Conservation (phyloP, 1,140 invertebrate genomes). For the Orchesella cincta region DNA sequence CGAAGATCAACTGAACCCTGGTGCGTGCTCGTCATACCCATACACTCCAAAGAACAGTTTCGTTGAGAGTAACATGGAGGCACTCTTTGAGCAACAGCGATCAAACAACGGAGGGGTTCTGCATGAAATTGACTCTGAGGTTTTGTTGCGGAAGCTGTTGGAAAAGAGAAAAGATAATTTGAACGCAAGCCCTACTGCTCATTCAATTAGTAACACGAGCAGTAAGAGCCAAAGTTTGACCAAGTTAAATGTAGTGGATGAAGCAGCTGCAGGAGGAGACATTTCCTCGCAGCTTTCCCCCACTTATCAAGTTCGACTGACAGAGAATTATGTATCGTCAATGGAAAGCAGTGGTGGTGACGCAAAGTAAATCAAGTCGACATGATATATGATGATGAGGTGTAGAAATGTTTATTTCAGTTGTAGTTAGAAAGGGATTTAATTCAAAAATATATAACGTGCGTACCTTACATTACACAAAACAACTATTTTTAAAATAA, state of each 20-base stretch:
- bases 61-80: conserved; percentile 53
- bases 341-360: too few relatives aligned
- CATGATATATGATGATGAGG: too few relatives aligned
- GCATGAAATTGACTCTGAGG: conserved; percentile 49
- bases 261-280: background rate
- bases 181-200: conserved; percentile 1
- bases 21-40: conserved; percentile 49
- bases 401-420: too few relatives aligned
- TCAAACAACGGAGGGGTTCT: conserved; percentile 33
- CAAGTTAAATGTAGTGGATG: conserved; percentile 42
- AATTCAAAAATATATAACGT: too few relatives aligned
- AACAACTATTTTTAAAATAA: background rate
- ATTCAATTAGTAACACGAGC: conserved; percentile 35
- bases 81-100: conserved; percentile 47
- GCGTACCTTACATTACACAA: background rate
- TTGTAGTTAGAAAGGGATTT: too few relatives aligned
- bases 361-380: conserved; percentile 12
- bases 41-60: conserved; percentile 55
- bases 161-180: conserved; percentile 36
- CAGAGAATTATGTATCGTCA: too few relatives aligned
- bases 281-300: background rate
- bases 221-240: conserved; percentile 48
- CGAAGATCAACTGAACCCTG: conserved; percentile 46
- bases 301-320: background rate
- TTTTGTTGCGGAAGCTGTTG: conserved; percentile 47